These are phyloP conservation scores for Elegia similella DNA, from an alignment of 2,888 invertebrate species.

Conservation along the genomic window DNA sequence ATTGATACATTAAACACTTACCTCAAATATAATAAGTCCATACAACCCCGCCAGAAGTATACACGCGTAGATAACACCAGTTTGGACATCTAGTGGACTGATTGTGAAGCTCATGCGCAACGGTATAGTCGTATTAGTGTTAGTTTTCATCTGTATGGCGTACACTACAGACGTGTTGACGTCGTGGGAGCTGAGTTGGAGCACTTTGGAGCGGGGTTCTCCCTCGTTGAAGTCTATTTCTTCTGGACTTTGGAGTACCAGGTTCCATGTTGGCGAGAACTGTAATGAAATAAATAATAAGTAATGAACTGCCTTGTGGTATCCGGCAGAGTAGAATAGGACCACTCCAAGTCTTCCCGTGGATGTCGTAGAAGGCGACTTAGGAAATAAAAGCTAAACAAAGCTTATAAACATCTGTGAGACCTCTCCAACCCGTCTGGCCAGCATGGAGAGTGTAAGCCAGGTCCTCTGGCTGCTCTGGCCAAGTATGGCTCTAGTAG, in stretches of 20 bases:
- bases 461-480: too few relatives aligned
- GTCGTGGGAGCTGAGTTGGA: conserved; percentile 44
- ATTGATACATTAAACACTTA: not conserved
- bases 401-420: too few relatives aligned
- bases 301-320: too few relatives aligned
- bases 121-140: conserved; percentile 46
- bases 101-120: conserved; percentile 73
- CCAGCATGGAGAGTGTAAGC: too few relatives aligned
- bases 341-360: too few relatives aligned
- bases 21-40: too few relatives aligned
- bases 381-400: too few relatives aligned
- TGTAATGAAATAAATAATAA: conserved; percentile 27
- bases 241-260: conserved; percentile 81
- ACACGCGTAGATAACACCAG: not conserved
- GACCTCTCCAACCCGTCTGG: too few relatives aligned
- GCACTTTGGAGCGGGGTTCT: conserved; percentile 61
- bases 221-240: conserved; percentile 82
- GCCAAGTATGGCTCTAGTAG: too few relatives aligned
- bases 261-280: conserved; percentile 79
- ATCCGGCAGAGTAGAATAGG: too few relatives aligned
- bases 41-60: too few relatives aligned
- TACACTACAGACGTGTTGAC: conserved; percentile 31
- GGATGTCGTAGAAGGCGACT: too few relatives aligned
- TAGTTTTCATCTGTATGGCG: conserved; percentile 44
- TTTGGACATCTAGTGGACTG: conserved; percentile 15